Base-by-base conservation (phyloP, 2,888 invertebrate genomes). In the Cryptus armator region DNA sequence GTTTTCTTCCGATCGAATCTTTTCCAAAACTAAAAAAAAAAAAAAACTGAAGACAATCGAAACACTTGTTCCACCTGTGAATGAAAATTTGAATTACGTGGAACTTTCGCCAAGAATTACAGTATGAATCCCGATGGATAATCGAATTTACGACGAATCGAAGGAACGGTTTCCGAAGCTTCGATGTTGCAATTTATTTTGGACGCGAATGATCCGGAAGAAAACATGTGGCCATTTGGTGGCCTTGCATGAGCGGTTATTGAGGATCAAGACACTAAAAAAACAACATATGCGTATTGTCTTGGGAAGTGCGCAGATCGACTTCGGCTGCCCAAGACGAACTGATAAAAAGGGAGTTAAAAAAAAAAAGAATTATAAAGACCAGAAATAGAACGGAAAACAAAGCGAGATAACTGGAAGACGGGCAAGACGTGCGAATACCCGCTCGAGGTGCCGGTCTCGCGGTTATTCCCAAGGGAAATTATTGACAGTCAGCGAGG, bases 401-500 rank as follows among this genome's bases (percentile, higher is more conserved):
- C 74, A 83, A 84, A 84, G 84, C 68, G 75, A 46, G 77, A 85
- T 82, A 79, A 85, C 77, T 79, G 81, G 86, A 88, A 88, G 85
- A 86, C 85, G 82, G 81, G 86, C 74, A 46, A 53, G 51, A 7
- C 68, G 74, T 71, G 76, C 32, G 82, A 67, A 71, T 82, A 71
- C 48, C 70, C 81, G 70, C 68, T 53, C 56, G 76, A 84, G 83
- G 87, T 88, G 88, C 88, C 89, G 90, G 83, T 90, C 91, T 92
- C 91, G 88, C 89, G 89, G 91, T 90, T 92, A 88, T 89, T 91
- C 93, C 92, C 93, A 79, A 90, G 93, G 93, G 93, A 93, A 93
- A 93, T 93, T 93, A 93, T 93, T 93, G 93, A 93, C 93, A 93
- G 93, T 93, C 92, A 92, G 92, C 92, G 88, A 91, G 93, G 91